phyloP scores from a whole-genome alignment of 2,797 vertebrate genomes.

The Sebastes cheni region DNA sequence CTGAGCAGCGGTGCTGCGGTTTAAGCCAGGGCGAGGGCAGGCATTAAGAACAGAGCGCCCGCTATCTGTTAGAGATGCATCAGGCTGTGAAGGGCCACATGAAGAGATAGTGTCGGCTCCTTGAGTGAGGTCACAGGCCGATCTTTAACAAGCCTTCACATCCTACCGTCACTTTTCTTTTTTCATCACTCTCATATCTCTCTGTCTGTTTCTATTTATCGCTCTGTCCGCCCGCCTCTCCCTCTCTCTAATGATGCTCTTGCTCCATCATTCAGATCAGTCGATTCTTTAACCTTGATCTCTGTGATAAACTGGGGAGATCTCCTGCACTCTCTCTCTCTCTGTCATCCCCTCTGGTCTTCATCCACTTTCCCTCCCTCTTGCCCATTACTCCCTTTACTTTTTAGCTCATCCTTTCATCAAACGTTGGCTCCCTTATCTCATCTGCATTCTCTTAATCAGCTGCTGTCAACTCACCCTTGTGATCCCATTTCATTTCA shows the following conservation, averaged over 20 bases:
- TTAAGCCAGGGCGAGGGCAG: conserved; percentile 3
- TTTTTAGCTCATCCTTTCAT: conserved; percentile 70
- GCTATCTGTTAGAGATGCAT: conserved; percentile 27
- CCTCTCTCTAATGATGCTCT: conserved; percentile 64
- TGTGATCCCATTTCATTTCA: conserved; percentile 74
- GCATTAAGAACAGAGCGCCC: conserved; percentile 5
- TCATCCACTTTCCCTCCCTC: conserved; percentile 44
- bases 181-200: conserved; percentile 41
- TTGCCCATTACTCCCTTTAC: conserved; percentile 58
- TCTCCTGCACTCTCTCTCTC: conserved; percentile 38
- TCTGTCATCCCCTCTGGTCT: conserved; percentile 53
- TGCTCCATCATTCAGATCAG: conserved; percentile 69
- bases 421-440: conserved; percentile 65
- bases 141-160: conserved; percentile 46
- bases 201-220: conserved; percentile 41
- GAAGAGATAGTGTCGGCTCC: conserved; percentile 43
- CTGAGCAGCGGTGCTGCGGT: neutral
- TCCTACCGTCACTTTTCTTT: conserved; percentile 17
- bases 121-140: conserved; percentile 45
- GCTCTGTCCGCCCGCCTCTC: conserved; percentile 26
- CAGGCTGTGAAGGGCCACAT: conserved; percentile 44
- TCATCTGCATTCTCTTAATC: conserved; percentile 81
- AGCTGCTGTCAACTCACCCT: conserved; percentile 71
- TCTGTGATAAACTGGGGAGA: conserved; percentile 66
- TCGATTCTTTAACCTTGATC: conserved; percentile 75